phyloP scores from a whole-genome alignment of 1,140 invertebrate species.

The Homalodisca vitripennis region DNA sequence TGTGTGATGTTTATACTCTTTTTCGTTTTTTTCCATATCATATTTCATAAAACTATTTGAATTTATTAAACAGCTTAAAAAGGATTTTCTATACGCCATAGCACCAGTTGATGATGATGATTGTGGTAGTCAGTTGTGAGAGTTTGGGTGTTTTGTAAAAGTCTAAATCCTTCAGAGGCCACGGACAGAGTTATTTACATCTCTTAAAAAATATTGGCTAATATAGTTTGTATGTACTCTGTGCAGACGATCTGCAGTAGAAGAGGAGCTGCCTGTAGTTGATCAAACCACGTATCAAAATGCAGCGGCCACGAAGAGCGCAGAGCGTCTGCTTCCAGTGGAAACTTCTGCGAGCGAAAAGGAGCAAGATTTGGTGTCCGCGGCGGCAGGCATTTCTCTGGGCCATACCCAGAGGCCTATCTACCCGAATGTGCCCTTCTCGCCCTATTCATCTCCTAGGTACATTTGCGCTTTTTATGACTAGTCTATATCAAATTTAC shows the following conservation, averaged over 20 bases:
- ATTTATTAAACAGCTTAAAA: no score
- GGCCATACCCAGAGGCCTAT: constrained; percentile 54
- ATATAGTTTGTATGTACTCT: background rate
- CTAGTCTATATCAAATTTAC: no score
- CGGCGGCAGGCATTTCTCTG: constrained; percentile 19
- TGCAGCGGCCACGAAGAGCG: background rate
- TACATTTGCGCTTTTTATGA: no score
- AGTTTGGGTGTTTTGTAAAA: background rate
- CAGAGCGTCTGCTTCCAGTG: background rate
- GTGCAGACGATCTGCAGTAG: constrained; percentile 22
- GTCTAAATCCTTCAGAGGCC: background rate
- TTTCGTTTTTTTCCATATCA: no score
- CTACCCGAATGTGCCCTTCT: constrained; percentile 72
- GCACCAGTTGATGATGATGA: no score
- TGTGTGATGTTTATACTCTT: no score
- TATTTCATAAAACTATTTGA: no score
- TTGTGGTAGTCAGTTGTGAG: background rate
- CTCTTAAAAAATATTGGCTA: background rate
- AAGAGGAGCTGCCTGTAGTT: constrained; percentile 25
- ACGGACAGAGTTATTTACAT: background rate
- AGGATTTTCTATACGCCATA: no score
- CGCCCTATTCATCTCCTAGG: constrained; percentile 73
- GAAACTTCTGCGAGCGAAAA: background rate
- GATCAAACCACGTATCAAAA: constrained; percentile 14
- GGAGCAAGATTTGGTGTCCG: constrained; percentile 9